phyloP scores from a whole-genome alignment of 2,797 vertebrate genomes.

The Megaceryle alcyon region DNA sequence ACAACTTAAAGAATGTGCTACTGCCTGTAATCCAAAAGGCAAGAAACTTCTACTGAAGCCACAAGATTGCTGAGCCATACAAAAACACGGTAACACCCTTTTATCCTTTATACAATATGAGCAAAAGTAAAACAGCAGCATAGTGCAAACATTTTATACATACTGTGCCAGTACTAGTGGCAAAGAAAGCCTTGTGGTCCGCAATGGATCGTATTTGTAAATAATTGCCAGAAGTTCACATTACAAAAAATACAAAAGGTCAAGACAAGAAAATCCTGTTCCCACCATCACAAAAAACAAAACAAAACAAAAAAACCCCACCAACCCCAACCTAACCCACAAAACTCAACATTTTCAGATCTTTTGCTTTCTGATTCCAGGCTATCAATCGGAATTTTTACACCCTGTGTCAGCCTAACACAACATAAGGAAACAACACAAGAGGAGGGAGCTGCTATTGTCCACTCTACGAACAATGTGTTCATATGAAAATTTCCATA shows the following conservation, averaged over 20 bases:
- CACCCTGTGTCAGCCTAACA: not conserved
- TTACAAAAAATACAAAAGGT: not conserved
- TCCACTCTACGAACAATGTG: rapidly evolving
- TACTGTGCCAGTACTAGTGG: not conserved
- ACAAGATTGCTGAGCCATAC: not conserved
- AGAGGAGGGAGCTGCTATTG: not conserved
- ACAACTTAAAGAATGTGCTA: not conserved
- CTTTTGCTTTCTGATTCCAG: not conserved
- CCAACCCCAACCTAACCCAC: no score
- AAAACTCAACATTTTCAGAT: not conserved
- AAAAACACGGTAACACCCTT: not conserved
- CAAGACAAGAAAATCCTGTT: not conserved
- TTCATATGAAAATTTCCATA: not conserved
- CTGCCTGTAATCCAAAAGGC: not conserved
- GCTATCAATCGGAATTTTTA: not conserved
- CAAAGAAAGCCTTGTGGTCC: not conserved
- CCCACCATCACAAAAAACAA: not conserved
- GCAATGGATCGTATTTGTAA: not conserved
- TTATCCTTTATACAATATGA: rapidly evolving
- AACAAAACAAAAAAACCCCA: no score
- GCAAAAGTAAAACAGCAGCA: not conserved
- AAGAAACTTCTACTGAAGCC: not conserved
- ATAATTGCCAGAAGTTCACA: not conserved
- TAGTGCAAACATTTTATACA: not conserved
- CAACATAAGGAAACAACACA: not conserved